A percentile compares a stretch with the other conserved stretches of the same genome.
These are phyloP conservation scores for Pionites leucogaster DNA, from an alignment of 2,113 vertebrate species.

Conservation along the genomic window DNA sequence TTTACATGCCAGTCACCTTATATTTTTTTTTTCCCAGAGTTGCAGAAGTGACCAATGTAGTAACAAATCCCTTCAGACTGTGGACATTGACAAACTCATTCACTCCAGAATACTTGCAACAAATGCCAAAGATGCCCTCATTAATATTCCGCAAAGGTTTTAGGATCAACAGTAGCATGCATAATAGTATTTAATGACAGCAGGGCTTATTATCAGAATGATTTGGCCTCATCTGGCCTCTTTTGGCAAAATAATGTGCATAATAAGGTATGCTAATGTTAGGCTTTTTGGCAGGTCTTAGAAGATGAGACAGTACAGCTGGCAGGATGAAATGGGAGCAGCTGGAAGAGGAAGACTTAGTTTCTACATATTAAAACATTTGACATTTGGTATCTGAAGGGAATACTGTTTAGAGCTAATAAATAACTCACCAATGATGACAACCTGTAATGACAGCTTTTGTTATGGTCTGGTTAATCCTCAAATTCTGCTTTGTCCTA, in stretches of 20 bases:
- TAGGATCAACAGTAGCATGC: constrained; percentile 46
- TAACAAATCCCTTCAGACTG: background rate
- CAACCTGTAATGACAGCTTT: constrained; percentile 71
- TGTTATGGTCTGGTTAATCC: constrained; percentile 67
- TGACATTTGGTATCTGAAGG: constrained; percentile 75
- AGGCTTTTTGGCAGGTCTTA: constrained; percentile 63
- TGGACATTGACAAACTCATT: background rate
- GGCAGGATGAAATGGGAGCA: constrained; percentile 58
- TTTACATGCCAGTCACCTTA: background rate
- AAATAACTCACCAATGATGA: constrained; percentile 67
- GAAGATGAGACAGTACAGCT: constrained; percentile 62
- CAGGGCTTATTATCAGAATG: constrained; percentile 47
- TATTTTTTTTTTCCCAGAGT: background rate
- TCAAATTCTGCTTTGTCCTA: constrained; percentile 8
- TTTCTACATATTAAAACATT: constrained; percentile 57
- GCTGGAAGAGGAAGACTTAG: constrained; percentile 66
- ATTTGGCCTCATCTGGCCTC: constrained; percentile 70
- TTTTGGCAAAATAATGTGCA: constrained; percentile 58
- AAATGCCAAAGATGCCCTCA: background rate
- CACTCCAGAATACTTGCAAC: background rate
- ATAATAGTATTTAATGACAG: constrained; percentile 57
- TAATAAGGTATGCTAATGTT: constrained; percentile 61
- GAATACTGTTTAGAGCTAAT: constrained; percentile 63
- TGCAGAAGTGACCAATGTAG: background rate
- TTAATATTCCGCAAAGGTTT: constrained; percentile 38